Base-by-base conservation (phyloP, 2,888 invertebrate species). In the Platypus cylindrus region DNA sequence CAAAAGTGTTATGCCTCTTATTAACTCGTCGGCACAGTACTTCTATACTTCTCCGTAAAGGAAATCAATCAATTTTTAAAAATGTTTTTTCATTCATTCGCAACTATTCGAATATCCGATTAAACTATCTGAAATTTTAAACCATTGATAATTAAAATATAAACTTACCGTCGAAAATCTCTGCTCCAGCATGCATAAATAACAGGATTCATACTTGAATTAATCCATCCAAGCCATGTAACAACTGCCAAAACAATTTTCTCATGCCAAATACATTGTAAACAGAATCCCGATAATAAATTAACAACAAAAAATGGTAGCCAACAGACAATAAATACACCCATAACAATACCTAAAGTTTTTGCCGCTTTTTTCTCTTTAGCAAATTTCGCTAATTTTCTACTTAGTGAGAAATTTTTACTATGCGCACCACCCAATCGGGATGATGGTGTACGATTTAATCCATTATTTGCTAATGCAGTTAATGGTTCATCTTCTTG, bases 171-270 rank as follows among this genome's bases (percentile, higher is more conserved):
- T 65, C 89, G 71, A 60, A 95, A 95, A 64, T 95, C 95, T 54
- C 89, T 73, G 67, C 91, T 93, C 83, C 94, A 94, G 58, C 91
- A 90, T n/a, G 94, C 94, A 62, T 95, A 95, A 56, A 95, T 95
- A 47, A 94, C 87, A 0, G 94, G 94, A 67, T 91, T 91, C 90
- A 91, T 91, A 41, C 87, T 84, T 29, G 89, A 89, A 64, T 91
- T 91, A 60, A 90, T 85, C 90, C 90, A 91, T 33, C 91, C 91
- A 25, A 90, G 71, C 91, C 91, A 91, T 46, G 89, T 89, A 40
- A 90, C 89, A 38, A 90, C 75, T 25, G 86, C 83, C 44, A 82
- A 79, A 17, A 90, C 82, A 38, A 87, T 75, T 62, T 89, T 84
- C 56, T 86, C 86, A 55, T 86, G 79, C 62, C 81, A 77, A 48